A percentile compares a stretch with the other conserved stretches of the same genome.
phyloP scores from a whole-genome alignment of 1,140 invertebrate species.

The Pogonomyrmex barbatus region DNA sequence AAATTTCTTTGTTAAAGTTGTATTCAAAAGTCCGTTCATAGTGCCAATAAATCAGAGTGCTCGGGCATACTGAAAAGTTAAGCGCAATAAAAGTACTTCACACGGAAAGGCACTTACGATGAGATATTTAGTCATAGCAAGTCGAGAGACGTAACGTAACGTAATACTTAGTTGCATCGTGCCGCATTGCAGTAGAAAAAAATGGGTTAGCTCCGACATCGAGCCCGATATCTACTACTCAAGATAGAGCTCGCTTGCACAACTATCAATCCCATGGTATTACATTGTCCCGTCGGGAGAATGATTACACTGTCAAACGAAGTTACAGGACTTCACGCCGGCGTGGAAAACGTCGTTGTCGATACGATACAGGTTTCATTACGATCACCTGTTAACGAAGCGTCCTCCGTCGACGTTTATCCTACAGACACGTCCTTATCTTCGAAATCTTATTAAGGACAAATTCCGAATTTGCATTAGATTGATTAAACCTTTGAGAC shows the following conservation, averaged over 20 bases:
- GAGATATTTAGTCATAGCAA: conserved; percentile 60
- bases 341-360: conserved; percentile 31
- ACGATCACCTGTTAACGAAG: conserved; percentile 62
- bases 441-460: conserved; percentile 39
- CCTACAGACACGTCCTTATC: conserved; percentile 25
- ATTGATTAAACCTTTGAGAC: conserved; percentile 37
- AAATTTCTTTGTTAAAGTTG: conserved; percentile 61
- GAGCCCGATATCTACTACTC: not conserved
- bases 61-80: conserved; percentile 55
- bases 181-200: conserved; percentile 63
- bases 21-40: conserved; percentile 48
- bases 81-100: conserved; percentile 56
- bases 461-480: conserved; percentile 5
- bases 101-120: conserved; percentile 63
- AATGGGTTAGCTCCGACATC: conserved; percentile 46
- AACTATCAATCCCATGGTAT: conserved; percentile 37
- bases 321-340: conserved; percentile 36
- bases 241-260: conserved; percentile 8
- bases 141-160: conserved; percentile 46
- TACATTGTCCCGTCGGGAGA: conserved; percentile 17
- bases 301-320: conserved; percentile 47
- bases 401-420: conserved; percentile 11
- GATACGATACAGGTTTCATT: conserved; percentile 48
- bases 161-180: conserved; percentile 56
- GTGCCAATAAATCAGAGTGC: conserved; percentile 50